These are phyloP conservation scores for Steinernema khuongi DNA, from an alignment of 1,140 invertebrate genomes.

Conservation along the genomic window DNA sequence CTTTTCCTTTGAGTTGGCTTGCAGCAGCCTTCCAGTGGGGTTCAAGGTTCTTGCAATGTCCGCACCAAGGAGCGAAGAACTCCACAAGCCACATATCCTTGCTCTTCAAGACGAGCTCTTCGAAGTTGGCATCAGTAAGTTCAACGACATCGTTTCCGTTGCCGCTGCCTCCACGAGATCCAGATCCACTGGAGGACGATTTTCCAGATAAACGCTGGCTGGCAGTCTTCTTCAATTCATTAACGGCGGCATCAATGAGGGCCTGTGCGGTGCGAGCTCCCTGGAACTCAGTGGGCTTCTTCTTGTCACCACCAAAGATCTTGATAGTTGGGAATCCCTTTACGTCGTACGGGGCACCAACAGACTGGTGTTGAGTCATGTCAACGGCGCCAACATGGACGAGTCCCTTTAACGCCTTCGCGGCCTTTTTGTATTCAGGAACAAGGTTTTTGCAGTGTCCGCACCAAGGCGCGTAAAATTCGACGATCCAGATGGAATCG, in stretches of 20 bases:
- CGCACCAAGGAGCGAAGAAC: conserved; percentile 69
- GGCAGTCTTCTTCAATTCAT: conserved; percentile 44
- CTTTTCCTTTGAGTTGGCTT: conserved; percentile 80
- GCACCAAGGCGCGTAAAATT: conserved; percentile 86
- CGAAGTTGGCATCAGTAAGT: conserved; percentile 88
- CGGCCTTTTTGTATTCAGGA: conserved; percentile 81
- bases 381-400: conserved; percentile 88
- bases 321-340: conserved; percentile 93
- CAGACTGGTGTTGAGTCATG: conserved; percentile 77
- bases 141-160: conserved; percentile 71
- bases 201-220: conserved; percentile 33
- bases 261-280: conserved; percentile 74
- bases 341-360: conserved; percentile 76
- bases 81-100: conserved; percentile 61
- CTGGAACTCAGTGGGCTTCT: conserved; percentile 78
- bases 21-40: conserved; percentile 92
- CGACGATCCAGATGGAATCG: conserved; percentile 83
- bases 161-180: conserved; percentile 31
- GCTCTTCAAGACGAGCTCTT: conserved; percentile 75
- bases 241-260: conserved; percentile 73
- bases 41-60: conserved; percentile 89
- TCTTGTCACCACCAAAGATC: conserved; percentile 81
- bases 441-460: conserved; percentile 62
- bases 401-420: conserved; percentile 80
- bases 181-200: conserved; percentile 38